A percentile compares a stretch with the other conserved stretches of the same genome.
Evolutionary conservation across 2,797 vertebrate genomes (phyloP).

Genomic region (Enteromius viviparus): DNA sequence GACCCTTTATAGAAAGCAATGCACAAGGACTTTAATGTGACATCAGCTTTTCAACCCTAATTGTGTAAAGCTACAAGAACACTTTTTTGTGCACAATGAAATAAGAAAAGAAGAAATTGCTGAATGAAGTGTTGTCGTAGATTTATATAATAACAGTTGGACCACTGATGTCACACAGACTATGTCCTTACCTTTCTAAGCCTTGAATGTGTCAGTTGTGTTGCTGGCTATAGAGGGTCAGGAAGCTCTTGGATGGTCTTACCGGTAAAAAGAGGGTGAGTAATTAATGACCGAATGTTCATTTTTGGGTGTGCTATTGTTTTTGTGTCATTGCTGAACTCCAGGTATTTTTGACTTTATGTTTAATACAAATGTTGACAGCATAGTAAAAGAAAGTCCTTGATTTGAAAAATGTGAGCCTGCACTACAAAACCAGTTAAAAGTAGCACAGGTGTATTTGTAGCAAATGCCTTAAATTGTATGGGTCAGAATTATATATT

Average conservation of each 20-base stretch:
- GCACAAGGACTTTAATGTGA: not conserved
- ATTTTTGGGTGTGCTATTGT: not conserved
- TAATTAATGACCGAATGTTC: not conserved
- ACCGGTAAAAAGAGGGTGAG: not conserved
- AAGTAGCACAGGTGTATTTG: not conserved
- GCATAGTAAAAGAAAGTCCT: not conserved
- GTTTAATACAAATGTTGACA: not conserved
- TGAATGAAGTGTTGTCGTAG: not conserved
- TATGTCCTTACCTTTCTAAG: not conserved
- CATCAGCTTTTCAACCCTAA: too few species aligned
- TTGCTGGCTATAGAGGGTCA: not conserved
- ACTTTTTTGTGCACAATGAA: not conserved
- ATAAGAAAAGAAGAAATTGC: not conserved
- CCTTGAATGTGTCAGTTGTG: not conserved
- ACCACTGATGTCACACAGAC: not conserved
- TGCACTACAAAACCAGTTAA: not conserved
- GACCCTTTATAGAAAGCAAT: not conserved
- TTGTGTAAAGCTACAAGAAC: too few species aligned
- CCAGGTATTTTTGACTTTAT: not conserved
- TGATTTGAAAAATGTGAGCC: not conserved
- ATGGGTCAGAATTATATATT: not conserved
- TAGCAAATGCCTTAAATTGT: not conserved
- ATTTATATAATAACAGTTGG: not conserved
- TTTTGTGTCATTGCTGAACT: constrained; percentile 1
- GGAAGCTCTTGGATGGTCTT: not conserved